A percentile compares a stretch with the other conserved stretches of the same genome.
These are phyloP conservation scores for Sus cebifrons DNA, from an alignment of 2,797 vertebrate genomes.

Conservation along the genomic window DNA sequence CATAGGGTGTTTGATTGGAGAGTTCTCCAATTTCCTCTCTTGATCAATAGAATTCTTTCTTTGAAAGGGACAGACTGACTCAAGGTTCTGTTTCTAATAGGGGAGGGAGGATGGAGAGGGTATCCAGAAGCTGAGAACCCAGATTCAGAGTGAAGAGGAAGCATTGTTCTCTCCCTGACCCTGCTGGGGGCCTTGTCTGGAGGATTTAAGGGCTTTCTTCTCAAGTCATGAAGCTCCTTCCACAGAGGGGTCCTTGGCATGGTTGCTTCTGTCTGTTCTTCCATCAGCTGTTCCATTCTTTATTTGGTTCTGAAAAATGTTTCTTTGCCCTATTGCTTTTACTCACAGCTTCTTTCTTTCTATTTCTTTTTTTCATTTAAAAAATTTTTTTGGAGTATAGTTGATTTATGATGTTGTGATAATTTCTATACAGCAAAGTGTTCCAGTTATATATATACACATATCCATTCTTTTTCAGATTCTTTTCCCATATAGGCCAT, in stretches of 20 bases:
- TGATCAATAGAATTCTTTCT: neutral
- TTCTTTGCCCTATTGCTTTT: neutral
- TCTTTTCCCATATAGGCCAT: no score
- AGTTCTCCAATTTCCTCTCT: neutral
- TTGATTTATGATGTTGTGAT: no score
- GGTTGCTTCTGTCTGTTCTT: neutral
- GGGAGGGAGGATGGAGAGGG: neutral
- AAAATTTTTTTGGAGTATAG: no score
- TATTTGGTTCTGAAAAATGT: neutral
- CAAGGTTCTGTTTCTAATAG: neutral
- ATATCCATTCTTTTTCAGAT: no score
- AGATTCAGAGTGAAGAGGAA: neutral
- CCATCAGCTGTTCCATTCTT: neutral
- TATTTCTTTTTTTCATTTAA: neutral
- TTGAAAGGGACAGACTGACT: neutral
- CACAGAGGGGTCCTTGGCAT: neutral
- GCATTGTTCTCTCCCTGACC: neutral
- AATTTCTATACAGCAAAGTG: no score
- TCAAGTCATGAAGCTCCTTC: fast-evolving
- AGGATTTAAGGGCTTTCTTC: neutral
- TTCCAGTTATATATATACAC: no score
- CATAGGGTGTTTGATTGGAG: neutral
- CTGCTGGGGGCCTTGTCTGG: neutral
- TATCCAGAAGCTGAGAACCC: neutral
- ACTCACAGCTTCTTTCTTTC: neutral